Percentiles rank a stretch among this genome's conserved stretches.
These are phyloP conservation scores for Microtus pennsylvanicus DNA, from an alignment of 2,113 vertebrate genomes.

Conservation along the genomic window DNA sequence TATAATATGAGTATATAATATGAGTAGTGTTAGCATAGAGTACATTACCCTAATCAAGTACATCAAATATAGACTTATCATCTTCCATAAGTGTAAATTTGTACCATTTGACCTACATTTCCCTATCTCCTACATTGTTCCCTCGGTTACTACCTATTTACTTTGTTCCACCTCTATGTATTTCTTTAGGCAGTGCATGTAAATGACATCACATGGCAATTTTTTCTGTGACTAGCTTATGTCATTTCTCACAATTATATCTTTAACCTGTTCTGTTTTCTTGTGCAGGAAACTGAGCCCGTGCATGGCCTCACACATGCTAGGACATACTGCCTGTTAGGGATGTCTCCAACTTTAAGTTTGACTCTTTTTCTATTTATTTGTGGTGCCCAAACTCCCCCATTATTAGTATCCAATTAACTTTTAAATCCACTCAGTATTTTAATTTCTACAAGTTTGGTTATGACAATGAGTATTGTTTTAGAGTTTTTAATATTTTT, in stretches of 20 bases:
- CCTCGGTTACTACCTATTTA: too few species aligned
- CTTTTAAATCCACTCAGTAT: background rate
- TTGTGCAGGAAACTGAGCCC: background rate
- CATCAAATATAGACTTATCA: background rate
- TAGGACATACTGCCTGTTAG: background rate
- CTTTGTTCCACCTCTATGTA: background rate
- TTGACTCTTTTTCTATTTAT: background rate
- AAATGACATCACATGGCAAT: background rate
- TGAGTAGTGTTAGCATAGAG: background rate
- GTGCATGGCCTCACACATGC: background rate
- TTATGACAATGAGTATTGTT: conserved; percentile 22
- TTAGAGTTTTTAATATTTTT: background rate
- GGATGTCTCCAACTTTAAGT: background rate
- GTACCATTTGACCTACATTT: background rate
- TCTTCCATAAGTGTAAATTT: background rate
- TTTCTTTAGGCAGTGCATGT: background rate
- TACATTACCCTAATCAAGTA: background rate
- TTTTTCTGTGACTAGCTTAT: background rate
- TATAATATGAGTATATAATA: background rate
- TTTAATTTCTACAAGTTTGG: background rate
- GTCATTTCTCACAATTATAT: background rate
- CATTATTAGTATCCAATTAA: background rate
- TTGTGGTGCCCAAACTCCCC: background rate
- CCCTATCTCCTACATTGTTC: background rate
- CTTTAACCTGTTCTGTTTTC: background rate